phyloP scores from a whole-genome alignment of 1,140 invertebrate genomes.

The Aphelinus certus region DNA sequence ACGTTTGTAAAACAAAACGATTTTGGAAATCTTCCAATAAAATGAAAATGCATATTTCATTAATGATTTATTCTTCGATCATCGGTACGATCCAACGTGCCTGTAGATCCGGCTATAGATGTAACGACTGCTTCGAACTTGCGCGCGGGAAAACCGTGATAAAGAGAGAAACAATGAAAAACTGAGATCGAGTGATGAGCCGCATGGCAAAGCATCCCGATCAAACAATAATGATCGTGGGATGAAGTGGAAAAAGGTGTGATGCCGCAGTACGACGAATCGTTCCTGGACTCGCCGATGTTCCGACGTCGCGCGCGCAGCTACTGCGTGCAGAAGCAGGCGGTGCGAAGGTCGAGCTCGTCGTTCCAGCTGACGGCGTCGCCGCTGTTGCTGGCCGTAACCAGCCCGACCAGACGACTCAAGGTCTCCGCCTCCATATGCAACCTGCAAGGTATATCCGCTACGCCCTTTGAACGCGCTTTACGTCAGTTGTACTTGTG shows the following conservation, averaged over 20 bases:
- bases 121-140: too few species aligned
- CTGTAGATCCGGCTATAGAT: too few species aligned
- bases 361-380: conserved; percentile 58
- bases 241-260: conserved; percentile 16
- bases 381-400: conserved; percentile 59
- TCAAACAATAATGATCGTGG: too few species aligned
- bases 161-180: background rate
- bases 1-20: too few species aligned
- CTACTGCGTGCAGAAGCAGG: conserved; percentile 60
- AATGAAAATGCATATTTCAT: too few species aligned
- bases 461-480: too few species aligned
- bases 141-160: too few species aligned
- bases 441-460: conserved; percentile 56
- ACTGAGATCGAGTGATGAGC: background rate
- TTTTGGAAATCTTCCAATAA: too few species aligned
- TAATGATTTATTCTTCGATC: too few species aligned
- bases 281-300: conserved; percentile 59
- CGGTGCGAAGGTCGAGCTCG: conserved; percentile 58
- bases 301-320: conserved; percentile 63
- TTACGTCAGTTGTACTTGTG: too few species aligned
- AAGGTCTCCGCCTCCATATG: conserved; percentile 56
- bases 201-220: too few species aligned
- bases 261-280: conserved; percentile 64
- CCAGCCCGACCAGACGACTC: conserved; percentile 57
- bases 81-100: too few species aligned